Evolutionary conservation across 2,888 invertebrate species (phyloP).

Genomic region (Drosophila glabriapex): DNA sequence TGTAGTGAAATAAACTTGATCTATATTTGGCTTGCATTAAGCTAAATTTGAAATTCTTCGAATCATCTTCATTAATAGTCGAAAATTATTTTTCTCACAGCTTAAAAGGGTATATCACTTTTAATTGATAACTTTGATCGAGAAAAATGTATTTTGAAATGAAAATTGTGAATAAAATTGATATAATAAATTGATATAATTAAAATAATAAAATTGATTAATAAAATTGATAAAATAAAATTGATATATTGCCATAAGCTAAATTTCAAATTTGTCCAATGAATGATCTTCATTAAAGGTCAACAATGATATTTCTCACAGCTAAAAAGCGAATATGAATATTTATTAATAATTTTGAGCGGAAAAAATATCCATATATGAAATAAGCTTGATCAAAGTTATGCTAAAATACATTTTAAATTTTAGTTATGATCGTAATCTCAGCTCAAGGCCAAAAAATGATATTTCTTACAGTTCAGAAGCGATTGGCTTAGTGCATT

Average conservation of each 20-base stretch:
- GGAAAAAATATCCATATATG: not conserved
- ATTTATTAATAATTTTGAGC: not conserved
- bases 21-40: not conserved
- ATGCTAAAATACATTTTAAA: not conserved
- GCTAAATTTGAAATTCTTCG: not conserved
- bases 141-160: not conserved
- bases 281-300: not conserved
- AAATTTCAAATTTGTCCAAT: not conserved
- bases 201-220: too few relatives aligned
- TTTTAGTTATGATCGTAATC: not conserved
- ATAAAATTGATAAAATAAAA: too few relatives aligned
- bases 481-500: not conserved
- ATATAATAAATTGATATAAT: too few relatives aligned
- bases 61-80: not conserved
- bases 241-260: not conserved
- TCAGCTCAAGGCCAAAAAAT: not conserved
- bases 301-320: not conserved
- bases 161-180: not conserved
- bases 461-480: not conserved
- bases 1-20: not conserved
- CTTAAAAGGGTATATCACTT: not conserved
- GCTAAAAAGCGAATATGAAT: not conserved
- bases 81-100: not conserved
- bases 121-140: not conserved
- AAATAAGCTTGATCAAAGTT: not conserved